Percentiles rank a stretch among this genome's conserved stretches.
These are phyloP conservation scores for Lucilia cuprina DNA, from an alignment of 1,140 invertebrate genomes.

Conservation along the genomic window DNA sequence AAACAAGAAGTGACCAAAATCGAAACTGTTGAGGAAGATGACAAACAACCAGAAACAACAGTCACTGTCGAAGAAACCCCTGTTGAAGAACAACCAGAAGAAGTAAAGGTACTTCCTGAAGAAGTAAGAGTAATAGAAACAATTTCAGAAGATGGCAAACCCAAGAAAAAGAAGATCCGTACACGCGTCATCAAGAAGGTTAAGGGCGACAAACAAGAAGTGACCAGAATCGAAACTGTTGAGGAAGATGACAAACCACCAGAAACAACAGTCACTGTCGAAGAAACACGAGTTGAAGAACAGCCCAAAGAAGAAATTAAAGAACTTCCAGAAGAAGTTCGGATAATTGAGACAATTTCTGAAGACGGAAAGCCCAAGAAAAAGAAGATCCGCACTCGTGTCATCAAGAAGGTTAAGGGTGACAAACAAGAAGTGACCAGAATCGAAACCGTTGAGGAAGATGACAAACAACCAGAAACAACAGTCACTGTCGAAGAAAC, in stretches of 20 bases:
- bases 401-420: slow-evolving; percentile 41
- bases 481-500: slow-evolving; percentile 39
- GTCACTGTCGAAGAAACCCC: slow-evolving; percentile 44
- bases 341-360: slow-evolving; percentile 37
- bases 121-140: slow-evolving; percentile 38
- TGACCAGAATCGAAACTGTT: slow-evolving; percentile 40
- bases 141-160: slow-evolving; percentile 38
- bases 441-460: slow-evolving; percentile 40
- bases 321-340: slow-evolving; percentile 39
- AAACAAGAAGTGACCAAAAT: slow-evolving; percentile 42
- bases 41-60: slow-evolving; percentile 50
- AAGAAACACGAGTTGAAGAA: slow-evolving; percentile 36
- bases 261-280: slow-evolving; percentile 41
- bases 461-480: slow-evolving; percentile 40
- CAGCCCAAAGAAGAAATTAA: slow-evolving; percentile 31
- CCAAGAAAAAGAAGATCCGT: slow-evolving; percentile 38
- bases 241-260: slow-evolving; percentile 40
- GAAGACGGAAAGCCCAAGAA: slow-evolving; percentile 39
- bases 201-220: slow-evolving; percentile 41
- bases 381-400: slow-evolving; percentile 38
- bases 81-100: slow-evolving; percentile 35
- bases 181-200: slow-evolving; percentile 41
- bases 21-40: slow-evolving; percentile 45
- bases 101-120: slow-evolving; percentile 37
- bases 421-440: slow-evolving; percentile 40